Evolutionary conservation across 2,888 invertebrate genomes (phyloP).

Genomic region (Drosophila histrio): DNA sequence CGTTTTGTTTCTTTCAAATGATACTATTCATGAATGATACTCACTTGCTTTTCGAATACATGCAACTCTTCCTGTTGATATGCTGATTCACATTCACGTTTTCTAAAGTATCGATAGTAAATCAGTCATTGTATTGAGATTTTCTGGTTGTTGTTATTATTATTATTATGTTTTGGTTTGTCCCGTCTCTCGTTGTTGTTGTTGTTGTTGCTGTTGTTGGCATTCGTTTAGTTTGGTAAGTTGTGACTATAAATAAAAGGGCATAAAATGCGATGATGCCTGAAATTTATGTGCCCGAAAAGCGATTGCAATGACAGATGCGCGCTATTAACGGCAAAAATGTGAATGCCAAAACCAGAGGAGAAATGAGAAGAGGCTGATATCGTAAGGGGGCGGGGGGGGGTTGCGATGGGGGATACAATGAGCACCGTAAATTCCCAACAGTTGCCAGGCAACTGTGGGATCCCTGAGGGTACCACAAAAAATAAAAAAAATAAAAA

Average conservation of each 20-base stretch:
- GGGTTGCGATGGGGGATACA: neutral
- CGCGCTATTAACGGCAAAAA: constrained; percentile 57
- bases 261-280: constrained; percentile 43
- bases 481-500: neutral
- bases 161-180: neutral
- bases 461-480: constrained; percentile 8
- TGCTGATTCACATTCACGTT: neutral
- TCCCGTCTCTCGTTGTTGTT: neutral
- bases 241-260: constrained; percentile 50
- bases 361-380: neutral
- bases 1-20: no score
- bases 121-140: constrained; percentile 1
- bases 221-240: constrained; percentile 21
- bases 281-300: constrained; percentile 55
- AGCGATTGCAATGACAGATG: constrained; percentile 74
- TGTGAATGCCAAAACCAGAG: constrained; percentile 29
- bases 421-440: constrained; percentile 39
- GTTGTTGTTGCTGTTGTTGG: constrained; percentile 11
- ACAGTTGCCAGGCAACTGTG: constrained; percentile 40
- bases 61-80: neutral
- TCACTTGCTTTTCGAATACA: neutral
- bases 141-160: neutral
- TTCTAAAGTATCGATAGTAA: neutral
- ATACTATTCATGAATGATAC: neutral
- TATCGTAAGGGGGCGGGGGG: no score